phyloP scores from a whole-genome alignment of 2,113 vertebrate genomes.

The Willisornis vidua region DNA sequence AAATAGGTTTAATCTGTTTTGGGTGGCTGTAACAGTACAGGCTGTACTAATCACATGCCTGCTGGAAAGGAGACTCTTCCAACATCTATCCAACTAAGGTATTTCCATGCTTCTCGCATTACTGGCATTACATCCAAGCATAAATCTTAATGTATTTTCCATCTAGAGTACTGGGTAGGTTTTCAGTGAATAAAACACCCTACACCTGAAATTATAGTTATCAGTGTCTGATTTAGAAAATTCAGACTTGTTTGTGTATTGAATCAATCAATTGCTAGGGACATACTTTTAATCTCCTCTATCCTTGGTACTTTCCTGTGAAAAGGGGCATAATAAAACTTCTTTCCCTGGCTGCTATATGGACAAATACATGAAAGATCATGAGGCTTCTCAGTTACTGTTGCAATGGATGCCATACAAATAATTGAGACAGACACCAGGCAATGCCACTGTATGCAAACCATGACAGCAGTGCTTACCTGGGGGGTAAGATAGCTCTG shows the following conservation, averaged over 20 bases:
- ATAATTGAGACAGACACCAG: background rate
- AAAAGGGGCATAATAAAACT: background rate
- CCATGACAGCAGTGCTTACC: background rate
- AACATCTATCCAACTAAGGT: slow-evolving; percentile 2
- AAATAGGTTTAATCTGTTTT: background rate
- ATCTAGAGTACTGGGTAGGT: slow-evolving; percentile 23
- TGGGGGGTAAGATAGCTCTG: background rate
- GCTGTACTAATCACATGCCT: slow-evolving; percentile 19
- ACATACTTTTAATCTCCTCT: background rate
- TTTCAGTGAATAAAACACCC: slow-evolving; percentile 43
- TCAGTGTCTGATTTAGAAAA: background rate
- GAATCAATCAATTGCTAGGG: background rate
- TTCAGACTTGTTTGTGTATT: background rate
- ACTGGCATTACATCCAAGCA: slow-evolving; percentile 56
- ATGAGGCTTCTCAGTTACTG: slow-evolving; percentile 49
- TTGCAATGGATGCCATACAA: slow-evolving; percentile 1
- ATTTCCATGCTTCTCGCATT: slow-evolving; percentile 66
- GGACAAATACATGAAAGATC: slow-evolving; percentile 37
- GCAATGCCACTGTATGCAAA: slow-evolving; percentile 8
- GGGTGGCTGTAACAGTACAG: background rate
- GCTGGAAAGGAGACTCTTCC: slow-evolving; percentile 43
- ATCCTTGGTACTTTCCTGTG: background rate
- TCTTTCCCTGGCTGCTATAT: background rate
- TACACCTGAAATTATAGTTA: background rate
- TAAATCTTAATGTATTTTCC: slow-evolving; percentile 71